A percentile compares a stretch with the other conserved stretches of the same genome.
Conservation (phyloP, 2,888 invertebrate species). For the Mimumesa dahlbomi region DNA sequence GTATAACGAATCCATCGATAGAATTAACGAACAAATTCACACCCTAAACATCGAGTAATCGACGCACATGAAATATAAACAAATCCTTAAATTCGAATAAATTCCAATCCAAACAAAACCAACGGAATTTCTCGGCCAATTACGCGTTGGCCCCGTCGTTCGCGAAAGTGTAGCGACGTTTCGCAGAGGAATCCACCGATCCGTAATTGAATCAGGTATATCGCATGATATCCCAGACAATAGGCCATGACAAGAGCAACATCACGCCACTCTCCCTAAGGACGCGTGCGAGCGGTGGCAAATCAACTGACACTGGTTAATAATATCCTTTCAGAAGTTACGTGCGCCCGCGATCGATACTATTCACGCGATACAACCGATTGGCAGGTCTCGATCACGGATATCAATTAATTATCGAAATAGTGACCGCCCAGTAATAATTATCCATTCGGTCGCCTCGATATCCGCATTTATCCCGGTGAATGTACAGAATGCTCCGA, state of each 20-base stretch:
- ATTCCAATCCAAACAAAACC: too few relatives aligned
- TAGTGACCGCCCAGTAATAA: constrained; percentile 66
- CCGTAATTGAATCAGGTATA: too few relatives aligned
- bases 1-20: too few relatives aligned
- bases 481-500: constrained; percentile 43
- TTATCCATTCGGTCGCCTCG: constrained; percentile 64
- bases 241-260: not conserved
- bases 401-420: constrained; percentile 70
- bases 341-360: not conserved
- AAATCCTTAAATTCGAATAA: too few relatives aligned
- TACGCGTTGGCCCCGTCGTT: too few relatives aligned
- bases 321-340: constrained; percentile 8
- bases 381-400: constrained; percentile 37
- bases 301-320: constrained; percentile 6
- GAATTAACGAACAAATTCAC: too few relatives aligned
- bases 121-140: too few relatives aligned
- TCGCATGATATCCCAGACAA: too few relatives aligned
- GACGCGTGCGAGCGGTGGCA: not conserved
- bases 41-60: too few relatives aligned
- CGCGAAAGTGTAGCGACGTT: too few relatives aligned
- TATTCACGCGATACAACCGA: constrained; percentile 22
- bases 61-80: too few relatives aligned
- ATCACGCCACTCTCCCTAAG: not conserved
- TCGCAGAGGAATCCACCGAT: too few relatives aligned
- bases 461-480: constrained; percentile 55